A percentile compares a stretch with the other conserved stretches of the same genome.
These are phyloP conservation scores for Heliocidaris erythrogramma DNA, from an alignment of 35 echinoderm and acorn worm genomes.

Conservation along the genomic window DNA sequence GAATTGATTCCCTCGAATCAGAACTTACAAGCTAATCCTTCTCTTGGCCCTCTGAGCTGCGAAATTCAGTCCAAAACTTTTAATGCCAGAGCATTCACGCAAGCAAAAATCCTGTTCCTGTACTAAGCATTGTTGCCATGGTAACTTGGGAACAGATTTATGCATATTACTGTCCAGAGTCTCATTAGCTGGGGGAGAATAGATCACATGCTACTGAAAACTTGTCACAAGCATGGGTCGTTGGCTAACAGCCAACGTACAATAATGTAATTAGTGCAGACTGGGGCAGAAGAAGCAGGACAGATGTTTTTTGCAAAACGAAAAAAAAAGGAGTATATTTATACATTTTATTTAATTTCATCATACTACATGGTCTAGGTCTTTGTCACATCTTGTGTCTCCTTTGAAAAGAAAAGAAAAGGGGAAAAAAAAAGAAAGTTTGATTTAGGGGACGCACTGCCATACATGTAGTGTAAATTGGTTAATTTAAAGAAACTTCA, in stretches of 20 bases:
- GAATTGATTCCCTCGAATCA: not conserved
- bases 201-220: slow-evolving; percentile 7
- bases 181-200: not conserved
- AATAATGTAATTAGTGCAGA: not conserved
- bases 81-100: slow-evolving; percentile 5
- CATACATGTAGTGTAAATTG: too few species aligned
- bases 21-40: not conserved
- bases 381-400: too few species aligned
- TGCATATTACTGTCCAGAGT: not conserved
- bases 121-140: not conserved
- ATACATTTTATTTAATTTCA: not conserved
- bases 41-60: not conserved
- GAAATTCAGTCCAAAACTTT: not conserved
- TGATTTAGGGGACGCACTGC: too few species aligned
- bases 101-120: slow-evolving; percentile 33
- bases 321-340: not conserved
- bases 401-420: too few species aligned
- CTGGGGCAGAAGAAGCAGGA: not conserved
- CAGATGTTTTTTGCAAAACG: not conserved
- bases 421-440: too few species aligned
- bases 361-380: too few species aligned
- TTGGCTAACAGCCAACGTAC: not conserved
- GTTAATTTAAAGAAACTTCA: too few species aligned
- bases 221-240: not conserved
- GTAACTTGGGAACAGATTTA: slow-evolving; percentile 13